Base-by-base conservation (phyloP, 2,113 vertebrate species). In the Murina feae region DNA sequence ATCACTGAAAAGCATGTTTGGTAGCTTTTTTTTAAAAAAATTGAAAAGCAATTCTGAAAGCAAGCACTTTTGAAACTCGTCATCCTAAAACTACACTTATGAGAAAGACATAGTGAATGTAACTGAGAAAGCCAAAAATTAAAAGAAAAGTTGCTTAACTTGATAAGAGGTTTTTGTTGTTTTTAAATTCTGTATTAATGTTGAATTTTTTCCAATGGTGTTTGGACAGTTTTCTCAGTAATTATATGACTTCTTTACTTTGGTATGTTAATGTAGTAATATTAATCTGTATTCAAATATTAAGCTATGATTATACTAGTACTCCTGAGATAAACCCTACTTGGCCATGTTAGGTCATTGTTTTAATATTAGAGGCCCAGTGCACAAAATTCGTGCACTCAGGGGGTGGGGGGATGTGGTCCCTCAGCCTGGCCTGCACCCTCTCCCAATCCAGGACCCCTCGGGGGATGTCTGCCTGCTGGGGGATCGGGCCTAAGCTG, bases 31-130 rank as follows among this genome's bases (percentile, higher is more conserved):
- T 75, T 65, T 63, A 74, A n/a, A n/a, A n/a, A n/a, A n/a, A 74
- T 32, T 63, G 32, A 60, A 92, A 94, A 90, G 35, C 6, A 58
- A 32, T 94, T 94, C 91, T 89, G 47, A 92, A 95, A 90, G 32
- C 4, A 72, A 58, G 28, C 8, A 32, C 17, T 90, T 74, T 94
- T 92, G 88, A 85, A 89, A 60, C 14, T 69, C 35, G 93, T 90
- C 14, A 90, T 25, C 44, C 18, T 95, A 69, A 32, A 92, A 47
- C 25, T 58, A 69, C 47, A 72, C 30, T 75, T 89, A 49, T 8
- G 30, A 95, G 65, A 81, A 94, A 89, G 6, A 66, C 8, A 28
- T n/a, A 74, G 23, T 44, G 86, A 87, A 76, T 80, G 7, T 14
- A n/a, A 91, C 35, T 74, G 6, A 65, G 69, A 2, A 74, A 91